A percentile compares a stretch with the other conserved stretches of the same genome.
phyloP scores from a whole-genome alignment of 2,797 vertebrate genomes.

The Sandelia bainsii region DNA sequence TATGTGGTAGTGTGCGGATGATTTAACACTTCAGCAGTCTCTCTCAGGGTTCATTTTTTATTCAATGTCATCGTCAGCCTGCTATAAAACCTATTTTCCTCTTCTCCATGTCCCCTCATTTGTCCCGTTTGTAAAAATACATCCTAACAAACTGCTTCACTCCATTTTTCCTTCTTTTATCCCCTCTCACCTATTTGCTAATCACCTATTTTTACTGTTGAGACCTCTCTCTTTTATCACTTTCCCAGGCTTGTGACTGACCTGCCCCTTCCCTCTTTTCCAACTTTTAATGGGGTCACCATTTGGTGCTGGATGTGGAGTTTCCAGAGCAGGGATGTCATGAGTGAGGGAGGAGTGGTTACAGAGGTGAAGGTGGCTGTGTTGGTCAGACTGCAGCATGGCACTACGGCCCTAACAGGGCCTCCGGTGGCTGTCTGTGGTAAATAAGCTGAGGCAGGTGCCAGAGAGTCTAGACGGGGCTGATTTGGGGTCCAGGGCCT shows the following conservation, averaged over 20 bases:
- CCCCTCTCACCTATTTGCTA: conserved; percentile 10
- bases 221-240: conserved; percentile 45
- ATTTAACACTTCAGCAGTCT: too few relatives aligned
- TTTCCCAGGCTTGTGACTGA: conserved; percentile 44
- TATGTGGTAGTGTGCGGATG: too few relatives aligned
- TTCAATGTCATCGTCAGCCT: background rate
- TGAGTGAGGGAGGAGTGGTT: conserved; percentile 56
- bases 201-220: conserved; percentile 19
- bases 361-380: conserved; percentile 64
- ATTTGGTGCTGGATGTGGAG: conserved; percentile 34
- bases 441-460: conserved; percentile 98
- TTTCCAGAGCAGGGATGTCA: conserved; percentile 32
- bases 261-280: conserved; percentile 19
- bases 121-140: conserved; percentile 9
- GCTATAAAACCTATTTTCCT: background rate
- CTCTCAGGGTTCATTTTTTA: background rate
- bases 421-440: conserved; percentile 89
- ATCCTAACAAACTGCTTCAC: conserved; percentile 11
- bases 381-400: conserved; percentile 74
- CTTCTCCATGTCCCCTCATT: background rate
- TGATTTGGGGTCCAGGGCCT: conserved; percentile 93
- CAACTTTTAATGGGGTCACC: conserved; percentile 56
- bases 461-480: conserved; percentile 98
- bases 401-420: conserved; percentile 69
- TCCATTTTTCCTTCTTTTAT: conserved; percentile 12